phyloP scores from a whole-genome alignment of 2,797 vertebrate species.

The Natrix natrix region DNA sequence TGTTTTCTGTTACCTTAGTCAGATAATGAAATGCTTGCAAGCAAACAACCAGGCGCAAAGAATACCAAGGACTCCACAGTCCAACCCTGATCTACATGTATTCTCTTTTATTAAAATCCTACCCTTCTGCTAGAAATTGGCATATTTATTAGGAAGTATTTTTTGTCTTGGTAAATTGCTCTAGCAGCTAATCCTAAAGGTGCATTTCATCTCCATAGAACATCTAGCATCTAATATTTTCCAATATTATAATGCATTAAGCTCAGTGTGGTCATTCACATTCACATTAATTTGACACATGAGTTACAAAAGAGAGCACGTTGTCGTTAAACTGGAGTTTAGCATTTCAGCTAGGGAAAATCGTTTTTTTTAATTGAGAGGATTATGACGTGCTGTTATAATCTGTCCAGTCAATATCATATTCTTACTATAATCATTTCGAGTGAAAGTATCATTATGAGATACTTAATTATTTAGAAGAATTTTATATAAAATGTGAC shows the following conservation, averaged over 20 bases:
- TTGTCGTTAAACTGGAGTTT: not conserved
- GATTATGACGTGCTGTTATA: not conserved
- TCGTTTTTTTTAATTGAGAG: not conserved
- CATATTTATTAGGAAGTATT: not conserved
- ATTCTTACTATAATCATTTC: not conserved
- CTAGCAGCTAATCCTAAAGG: not conserved
- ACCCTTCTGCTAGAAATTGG: not conserved
- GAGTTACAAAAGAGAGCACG: conserved; percentile 7
- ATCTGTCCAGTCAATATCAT: not conserved
- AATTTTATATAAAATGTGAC: not conserved
- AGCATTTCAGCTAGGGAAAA: conserved; percentile 12
- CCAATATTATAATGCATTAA: conserved; percentile 8
- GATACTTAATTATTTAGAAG: not conserved
- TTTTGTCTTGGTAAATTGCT: not conserved
- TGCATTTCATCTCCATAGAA: not conserved
- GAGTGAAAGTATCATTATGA: not conserved
- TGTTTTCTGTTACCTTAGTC: not conserved
- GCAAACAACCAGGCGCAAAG: not conserved
- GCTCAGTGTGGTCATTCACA: not conserved
- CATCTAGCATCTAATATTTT: not conserved
- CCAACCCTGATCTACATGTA: not conserved
- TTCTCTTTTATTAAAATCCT: conserved; percentile 9
- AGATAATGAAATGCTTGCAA: not conserved
- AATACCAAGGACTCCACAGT: not conserved
- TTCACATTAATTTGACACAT: conserved; percentile 17